Evolutionary conservation across 92 coral and sea anemone genomes (phyloP).

Genomic region (Bergia sp.): DNA sequence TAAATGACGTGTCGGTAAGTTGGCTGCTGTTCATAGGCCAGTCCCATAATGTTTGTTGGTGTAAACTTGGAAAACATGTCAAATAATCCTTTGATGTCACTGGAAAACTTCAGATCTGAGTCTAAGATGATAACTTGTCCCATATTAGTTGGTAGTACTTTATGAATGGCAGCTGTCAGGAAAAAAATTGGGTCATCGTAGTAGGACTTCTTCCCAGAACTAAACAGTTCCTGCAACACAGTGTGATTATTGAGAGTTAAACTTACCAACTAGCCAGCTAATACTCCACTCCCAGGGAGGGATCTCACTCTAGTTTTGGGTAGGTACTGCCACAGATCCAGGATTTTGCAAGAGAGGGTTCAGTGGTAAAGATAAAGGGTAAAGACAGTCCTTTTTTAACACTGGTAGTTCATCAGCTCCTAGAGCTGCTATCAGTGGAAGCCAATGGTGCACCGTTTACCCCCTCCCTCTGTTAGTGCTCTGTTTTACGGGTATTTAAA

Average conservation of each 20-base stretch:
- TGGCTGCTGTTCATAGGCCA: conserved; percentile 87
- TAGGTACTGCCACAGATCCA: no score
- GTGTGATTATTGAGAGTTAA: not conserved
- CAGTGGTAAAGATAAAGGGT: no score
- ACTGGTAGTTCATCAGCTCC: no score
- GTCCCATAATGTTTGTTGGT: conserved; percentile 70
- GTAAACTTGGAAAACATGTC: conserved; percentile 74
- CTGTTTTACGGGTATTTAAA: no score
- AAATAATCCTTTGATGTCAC: conserved; percentile 87
- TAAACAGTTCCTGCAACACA: conserved; percentile 65
- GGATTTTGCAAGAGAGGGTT: no score
- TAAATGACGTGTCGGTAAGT: conserved; percentile 76
- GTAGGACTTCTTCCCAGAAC: conserved; percentile 62
- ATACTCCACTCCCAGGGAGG: no score
- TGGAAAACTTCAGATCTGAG: conserved; percentile 78
- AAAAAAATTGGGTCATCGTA: conserved; percentile 82
- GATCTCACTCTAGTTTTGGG: no score
- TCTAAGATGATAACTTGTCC: conserved; percentile 69
- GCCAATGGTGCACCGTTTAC: no score
- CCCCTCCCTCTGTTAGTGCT: no score
- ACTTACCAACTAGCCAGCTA: not conserved
- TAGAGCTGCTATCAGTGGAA: no score
- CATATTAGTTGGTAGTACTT: conserved; percentile 63
- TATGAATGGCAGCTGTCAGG: conserved; percentile 77
- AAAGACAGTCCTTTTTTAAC: no score